These are phyloP conservation scores for Listrodromus nycthemerus DNA, from an alignment of 2,888 invertebrate species.

Conservation along the genomic window DNA sequence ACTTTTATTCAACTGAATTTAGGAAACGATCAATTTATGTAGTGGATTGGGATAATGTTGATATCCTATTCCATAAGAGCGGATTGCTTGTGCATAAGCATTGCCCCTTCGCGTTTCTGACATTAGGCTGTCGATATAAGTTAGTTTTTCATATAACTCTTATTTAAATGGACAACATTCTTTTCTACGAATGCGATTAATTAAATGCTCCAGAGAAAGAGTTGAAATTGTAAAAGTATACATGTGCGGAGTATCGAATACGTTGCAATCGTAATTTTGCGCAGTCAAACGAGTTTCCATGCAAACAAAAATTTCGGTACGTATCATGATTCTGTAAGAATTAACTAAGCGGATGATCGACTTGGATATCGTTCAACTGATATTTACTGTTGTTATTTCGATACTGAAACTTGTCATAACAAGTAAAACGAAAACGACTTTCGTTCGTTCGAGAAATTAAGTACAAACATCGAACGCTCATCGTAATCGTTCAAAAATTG, in stretches of 20 bases:
- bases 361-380: conserved; percentile 4
- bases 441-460: conserved; percentile 32
- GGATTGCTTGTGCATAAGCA: background rate
- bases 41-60: background rate
- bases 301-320: conserved; percentile 2
- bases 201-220: background rate
- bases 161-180: background rate
- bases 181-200: background rate
- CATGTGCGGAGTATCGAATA: conserved; percentile 20
- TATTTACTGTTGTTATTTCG: background rate
- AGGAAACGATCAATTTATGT: conserved; percentile 6
- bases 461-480: conserved; percentile 28
- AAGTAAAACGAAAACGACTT: conserved; percentile 31
- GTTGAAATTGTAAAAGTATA: conserved; percentile 63
- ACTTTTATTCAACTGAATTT: background rate
- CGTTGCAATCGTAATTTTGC: conserved; percentile 17
- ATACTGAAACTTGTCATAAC: conserved; percentile 20
- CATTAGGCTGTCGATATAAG: background rate
- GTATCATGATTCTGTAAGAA: background rate
- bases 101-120: background rate
- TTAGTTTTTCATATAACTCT: background rate
- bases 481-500: conserved; percentile 41
- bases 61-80: background rate
- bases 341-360: background rate
- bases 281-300: conserved; percentile 12